Base-by-base conservation (phyloP, 2,113 vertebrate species). In the Martes martes region DNA sequence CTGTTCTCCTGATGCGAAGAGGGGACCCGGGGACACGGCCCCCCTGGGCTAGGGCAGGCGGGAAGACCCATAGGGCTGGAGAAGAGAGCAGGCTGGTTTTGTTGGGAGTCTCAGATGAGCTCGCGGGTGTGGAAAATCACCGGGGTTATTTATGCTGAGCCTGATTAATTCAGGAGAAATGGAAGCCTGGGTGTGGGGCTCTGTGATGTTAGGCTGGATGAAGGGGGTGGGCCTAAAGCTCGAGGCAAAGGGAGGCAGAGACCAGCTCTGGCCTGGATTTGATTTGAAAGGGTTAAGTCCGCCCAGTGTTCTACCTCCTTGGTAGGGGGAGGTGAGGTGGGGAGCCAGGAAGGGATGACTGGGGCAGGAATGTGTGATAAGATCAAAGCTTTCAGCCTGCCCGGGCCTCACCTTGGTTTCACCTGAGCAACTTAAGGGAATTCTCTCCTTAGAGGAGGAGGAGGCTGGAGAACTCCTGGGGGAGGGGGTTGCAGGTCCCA, bases 321-420 rank as follows among this genome's bases (percentile, higher is more conserved):
- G 39, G 11, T 28, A 19, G 78, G 10, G 21, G 50, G 86, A 24
- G 50, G 16, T 11, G 11, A 19, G 36, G 16, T 14, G 11, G 21
- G 81, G 89, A 81, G 76, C 81, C 91, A 80, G 85, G 79, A 80
- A 45, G 36, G 67, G 84, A 19, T 28, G 90, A 59, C 94, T n/a
- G 33, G 84, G 95, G n/a, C 65, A 86, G 97, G 98, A 98, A 98
- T 98, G 95, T 88, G 50, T 79, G 98, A 98, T 98, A 97, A 97
- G 98, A 98, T 98, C 98, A 98, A 98, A 98, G 97, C 98, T 82
- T 81, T 57, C 47, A 24, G 89, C 33, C 92, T 73, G 95, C 84
- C 31, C 9, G 89, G 96, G 97, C 96, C 95, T 97, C 97, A 97
- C 97, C 95, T 92, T 11, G 10, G 94, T 96, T 95, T 98, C 97